These are phyloP conservation scores for Dendrolimus houi DNA, from an alignment of 2,888 invertebrate genomes.

Conservation along the genomic window DNA sequence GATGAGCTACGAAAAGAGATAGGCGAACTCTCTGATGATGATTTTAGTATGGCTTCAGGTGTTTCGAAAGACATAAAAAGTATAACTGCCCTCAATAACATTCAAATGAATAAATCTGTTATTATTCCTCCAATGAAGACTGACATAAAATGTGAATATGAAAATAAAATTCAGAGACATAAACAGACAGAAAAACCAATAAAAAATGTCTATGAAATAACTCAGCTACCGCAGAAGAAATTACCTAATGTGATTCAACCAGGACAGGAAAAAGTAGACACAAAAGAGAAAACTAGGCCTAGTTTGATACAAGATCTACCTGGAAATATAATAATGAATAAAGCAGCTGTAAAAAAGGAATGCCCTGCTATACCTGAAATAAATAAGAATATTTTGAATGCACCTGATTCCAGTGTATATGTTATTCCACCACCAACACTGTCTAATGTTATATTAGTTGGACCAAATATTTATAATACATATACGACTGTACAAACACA, in stretches of 20 bases:
- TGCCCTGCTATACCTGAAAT: not conserved
- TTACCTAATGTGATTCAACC: not conserved
- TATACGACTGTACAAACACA: conserved; percentile 26
- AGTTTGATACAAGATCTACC: not conserved
- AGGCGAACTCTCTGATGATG: conserved; percentile 53
- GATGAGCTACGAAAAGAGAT: conserved; percentile 63
- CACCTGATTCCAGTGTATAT: conserved; percentile 20
- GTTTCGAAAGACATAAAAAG: conserved; percentile 19
- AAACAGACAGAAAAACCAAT: not conserved
- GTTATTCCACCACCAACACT: conserved; percentile 25
- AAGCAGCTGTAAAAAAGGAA: not conserved
- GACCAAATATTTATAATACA: conserved; percentile 38
- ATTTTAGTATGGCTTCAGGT: conserved; percentile 18
- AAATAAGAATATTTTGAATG: not conserved
- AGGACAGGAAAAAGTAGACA: not conserved
- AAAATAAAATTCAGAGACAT: not conserved
- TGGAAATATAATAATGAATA: not conserved
- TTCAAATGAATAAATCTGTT: not conserved
- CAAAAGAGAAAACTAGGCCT: not conserved
- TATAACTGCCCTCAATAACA: not conserved
- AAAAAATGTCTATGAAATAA: not conserved
- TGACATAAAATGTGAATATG: not conserved
- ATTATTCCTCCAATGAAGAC: not conserved
- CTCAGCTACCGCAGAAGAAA: not conserved
- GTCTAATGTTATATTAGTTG: conserved; percentile 41